These are phyloP conservation scores for Mesoligia furuncula DNA, from an alignment of 2,888 invertebrate species.

Conservation along the genomic window DNA sequence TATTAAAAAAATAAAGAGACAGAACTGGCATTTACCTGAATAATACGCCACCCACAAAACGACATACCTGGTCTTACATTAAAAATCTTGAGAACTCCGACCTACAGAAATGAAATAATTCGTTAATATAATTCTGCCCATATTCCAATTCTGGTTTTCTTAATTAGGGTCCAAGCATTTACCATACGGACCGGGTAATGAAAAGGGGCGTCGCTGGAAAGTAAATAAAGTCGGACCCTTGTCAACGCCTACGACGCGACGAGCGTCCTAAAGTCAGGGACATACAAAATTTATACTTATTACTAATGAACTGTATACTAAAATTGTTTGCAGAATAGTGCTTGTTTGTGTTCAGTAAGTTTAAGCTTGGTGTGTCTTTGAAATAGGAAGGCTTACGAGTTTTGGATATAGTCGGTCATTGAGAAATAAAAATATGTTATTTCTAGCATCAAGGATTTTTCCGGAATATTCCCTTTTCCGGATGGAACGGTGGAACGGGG, in stretches of 20 bases:
- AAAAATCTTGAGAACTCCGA: conserved; percentile 12
- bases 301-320: conserved; percentile 57
- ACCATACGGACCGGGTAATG: conserved; percentile 69
- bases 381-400: neutral
- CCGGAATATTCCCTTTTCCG: no score
- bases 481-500: neutral
- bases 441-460: neutral
- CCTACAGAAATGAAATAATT: conserved; percentile 52
- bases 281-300: conserved; percentile 58
- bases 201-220: conserved; percentile 68
- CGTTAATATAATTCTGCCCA: conserved; percentile 54
- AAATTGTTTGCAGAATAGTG: conserved; percentile 44
- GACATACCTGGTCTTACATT: conserved; percentile 1
- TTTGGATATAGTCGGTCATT: neutral
- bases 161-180: conserved; percentile 73
- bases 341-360: conserved; percentile 33
- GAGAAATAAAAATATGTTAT: neutral
- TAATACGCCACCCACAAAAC: neutral
- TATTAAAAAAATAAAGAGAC: neutral
- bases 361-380: conserved; percentile 13
- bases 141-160: conserved; percentile 66
- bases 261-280: conserved; percentile 51
- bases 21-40: neutral
- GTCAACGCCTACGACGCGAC: conserved; percentile 64
- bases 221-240: conserved; percentile 74